phyloP scores from a whole-genome alignment of 2,797 vertebrate species.

The Gambusia yucatana region DNA sequence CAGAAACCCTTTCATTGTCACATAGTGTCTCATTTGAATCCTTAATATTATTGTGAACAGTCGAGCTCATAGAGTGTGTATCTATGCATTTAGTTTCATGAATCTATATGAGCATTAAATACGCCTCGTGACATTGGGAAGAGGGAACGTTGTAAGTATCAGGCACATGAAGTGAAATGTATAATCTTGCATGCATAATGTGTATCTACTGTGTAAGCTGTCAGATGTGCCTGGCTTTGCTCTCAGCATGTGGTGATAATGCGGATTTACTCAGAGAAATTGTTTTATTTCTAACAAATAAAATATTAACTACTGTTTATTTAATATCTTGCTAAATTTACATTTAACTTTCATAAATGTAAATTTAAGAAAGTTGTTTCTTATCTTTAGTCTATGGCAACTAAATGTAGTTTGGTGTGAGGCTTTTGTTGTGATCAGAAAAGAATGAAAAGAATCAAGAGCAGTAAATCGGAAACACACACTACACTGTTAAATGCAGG shows the following conservation, averaged over 20 bases:
- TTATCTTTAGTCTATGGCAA: neutral
- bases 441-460: neutral
- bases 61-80: neutral
- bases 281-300: slow-evolving; percentile 24
- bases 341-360: no score
- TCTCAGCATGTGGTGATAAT: slow-evolving; percentile 28
- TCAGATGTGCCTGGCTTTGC: slow-evolving; percentile 15
- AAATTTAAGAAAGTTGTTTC: neutral
- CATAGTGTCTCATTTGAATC: neutral
- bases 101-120: neutral
- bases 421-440: neutral
- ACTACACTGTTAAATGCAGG: neutral
- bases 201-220: neutral
- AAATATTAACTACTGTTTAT: slow-evolving; percentile 9
- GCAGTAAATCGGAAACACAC: neutral
- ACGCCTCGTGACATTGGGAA: neutral
- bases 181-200: slow-evolving; percentile 35
- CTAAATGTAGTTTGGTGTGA: neutral
- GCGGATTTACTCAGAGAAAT: slow-evolving; percentile 7
- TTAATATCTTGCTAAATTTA: slow-evolving; percentile 1
- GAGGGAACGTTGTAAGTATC: neutral
- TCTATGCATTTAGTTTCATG: neutral
- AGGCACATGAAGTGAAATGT: slow-evolving; percentile 22
- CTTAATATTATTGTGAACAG: neutral
- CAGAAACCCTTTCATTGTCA: neutral